Percentiles rank a stretch among this genome's conserved stretches.
phyloP scores from a whole-genome alignment of 2,797 vertebrate species.

The Alcedo atthis region DNA sequence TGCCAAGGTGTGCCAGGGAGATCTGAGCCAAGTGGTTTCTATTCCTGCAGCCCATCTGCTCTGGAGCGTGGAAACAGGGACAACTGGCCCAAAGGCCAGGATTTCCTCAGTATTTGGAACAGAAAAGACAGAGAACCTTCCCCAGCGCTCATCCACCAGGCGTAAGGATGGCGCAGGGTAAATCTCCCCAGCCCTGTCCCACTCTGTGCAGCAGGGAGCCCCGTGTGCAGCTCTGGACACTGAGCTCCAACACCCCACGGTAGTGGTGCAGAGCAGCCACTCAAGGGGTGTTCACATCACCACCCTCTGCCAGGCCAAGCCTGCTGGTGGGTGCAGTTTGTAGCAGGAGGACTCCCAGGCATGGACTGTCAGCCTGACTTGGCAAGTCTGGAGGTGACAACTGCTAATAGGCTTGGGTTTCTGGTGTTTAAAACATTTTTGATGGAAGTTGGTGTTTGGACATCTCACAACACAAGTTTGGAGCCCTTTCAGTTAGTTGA shows the following conservation, averaged over 20 bases:
- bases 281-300: no score
- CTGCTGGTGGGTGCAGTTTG: no score
- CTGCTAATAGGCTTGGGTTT: background rate
- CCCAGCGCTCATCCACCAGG: fast-evolving
- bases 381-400: background rate
- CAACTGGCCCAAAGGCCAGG: fast-evolving
- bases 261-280: no score
- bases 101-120: background rate
- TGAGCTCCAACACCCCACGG: no score
- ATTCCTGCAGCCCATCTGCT: background rate
- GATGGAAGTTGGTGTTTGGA: background rate
- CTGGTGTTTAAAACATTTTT: background rate
- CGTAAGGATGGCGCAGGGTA: fast-evolving
- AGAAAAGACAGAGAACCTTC: background rate
- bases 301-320: no score
- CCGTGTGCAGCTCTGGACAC: no score
- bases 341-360: background rate
- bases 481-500: background rate
- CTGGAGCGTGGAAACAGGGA: background rate
- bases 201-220: no score
- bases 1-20: background rate
- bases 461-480: background rate
- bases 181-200: background rate
- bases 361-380: background rate
- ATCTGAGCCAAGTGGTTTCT: fast-evolving